Percentiles rank a stretch among this genome's conserved stretches.
Evolutionary conservation across 2,113 vertebrate species (phyloP).

Genomic region (Drymodes brunneopygia): DNA sequence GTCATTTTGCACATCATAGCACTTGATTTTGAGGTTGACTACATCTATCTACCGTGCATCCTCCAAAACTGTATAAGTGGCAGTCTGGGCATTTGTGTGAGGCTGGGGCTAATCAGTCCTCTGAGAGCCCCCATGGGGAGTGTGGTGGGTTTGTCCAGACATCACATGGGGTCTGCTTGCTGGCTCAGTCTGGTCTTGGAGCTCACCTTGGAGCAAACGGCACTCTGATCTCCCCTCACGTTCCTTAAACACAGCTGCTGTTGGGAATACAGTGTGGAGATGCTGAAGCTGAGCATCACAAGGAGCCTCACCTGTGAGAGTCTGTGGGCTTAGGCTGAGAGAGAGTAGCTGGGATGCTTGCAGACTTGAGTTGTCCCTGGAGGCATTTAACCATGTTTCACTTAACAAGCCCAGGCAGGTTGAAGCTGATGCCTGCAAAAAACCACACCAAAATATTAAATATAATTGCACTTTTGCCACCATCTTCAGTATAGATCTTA

Average conservation of each 20-base stretch:
- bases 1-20: neutral
- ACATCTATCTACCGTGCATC: fast-evolving
- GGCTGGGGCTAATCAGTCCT: neutral
- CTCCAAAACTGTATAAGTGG: neutral
- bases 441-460: neutral
- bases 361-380: neutral
- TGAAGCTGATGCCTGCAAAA: neutral
- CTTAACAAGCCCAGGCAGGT: neutral
- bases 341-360: neutral
- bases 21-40: neutral
- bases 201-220: neutral
- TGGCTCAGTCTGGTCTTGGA: neutral
- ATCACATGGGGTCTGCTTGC: neutral
- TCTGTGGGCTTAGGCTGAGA: neutral
- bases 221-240: neutral
- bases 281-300: neutral
- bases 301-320: neutral
- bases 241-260: neutral
- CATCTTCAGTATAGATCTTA: neutral
- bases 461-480: neutral
- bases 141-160: neutral
- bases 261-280: neutral
- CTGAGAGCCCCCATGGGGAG: neutral
- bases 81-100: neutral
- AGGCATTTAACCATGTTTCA: neutral